phyloP scores from a whole-genome alignment of 2,888 invertebrate genomes.

The Synanthedon andrenaeformis region DNA sequence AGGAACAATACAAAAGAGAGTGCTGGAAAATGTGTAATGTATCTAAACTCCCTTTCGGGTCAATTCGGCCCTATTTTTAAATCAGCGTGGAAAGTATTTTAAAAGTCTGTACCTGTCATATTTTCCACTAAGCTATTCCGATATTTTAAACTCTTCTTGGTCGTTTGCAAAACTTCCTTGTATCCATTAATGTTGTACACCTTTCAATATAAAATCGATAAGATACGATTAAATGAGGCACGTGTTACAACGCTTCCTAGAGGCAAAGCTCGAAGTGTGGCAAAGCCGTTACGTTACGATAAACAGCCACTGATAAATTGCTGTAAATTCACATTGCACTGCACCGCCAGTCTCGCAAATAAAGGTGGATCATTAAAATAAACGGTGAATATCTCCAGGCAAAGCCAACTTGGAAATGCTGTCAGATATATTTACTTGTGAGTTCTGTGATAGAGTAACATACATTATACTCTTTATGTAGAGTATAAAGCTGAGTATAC shows the following conservation, averaged over 20 bases:
- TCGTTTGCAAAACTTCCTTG: conserved; percentile 1
- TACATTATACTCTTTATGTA: too few relatives aligned
- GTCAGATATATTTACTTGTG: conserved; percentile 5
- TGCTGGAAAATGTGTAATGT: too few relatives aligned
- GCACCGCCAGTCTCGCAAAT: conserved; percentile 15
- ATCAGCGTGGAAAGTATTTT: background rate
- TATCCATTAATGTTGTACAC: conserved; percentile 1
- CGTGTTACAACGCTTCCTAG: conserved; percentile 19
- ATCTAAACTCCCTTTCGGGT: too few relatives aligned
- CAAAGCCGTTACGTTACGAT: conserved; percentile 36
- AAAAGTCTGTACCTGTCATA: background rate
- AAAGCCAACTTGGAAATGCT: conserved; percentile 4
- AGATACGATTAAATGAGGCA: conserved; percentile 1
- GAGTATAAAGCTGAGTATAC: too few relatives aligned
- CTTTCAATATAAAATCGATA: conserved; percentile 3
- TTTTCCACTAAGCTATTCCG: too few relatives aligned
- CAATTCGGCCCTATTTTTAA: too few relatives aligned
- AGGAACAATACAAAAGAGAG: too few relatives aligned
- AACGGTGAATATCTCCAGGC: conserved; percentile 1
- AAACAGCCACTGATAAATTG: conserved; percentile 33
- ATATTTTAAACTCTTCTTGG: background rate
- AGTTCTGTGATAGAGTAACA: conserved; percentile 1
- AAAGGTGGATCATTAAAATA: conserved; percentile 8
- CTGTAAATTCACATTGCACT: conserved; percentile 9
- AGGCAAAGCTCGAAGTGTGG: conserved; percentile 19